Conservation (phyloP, 2,888 invertebrate genomes). For the Sepiola atlantica region DNA sequence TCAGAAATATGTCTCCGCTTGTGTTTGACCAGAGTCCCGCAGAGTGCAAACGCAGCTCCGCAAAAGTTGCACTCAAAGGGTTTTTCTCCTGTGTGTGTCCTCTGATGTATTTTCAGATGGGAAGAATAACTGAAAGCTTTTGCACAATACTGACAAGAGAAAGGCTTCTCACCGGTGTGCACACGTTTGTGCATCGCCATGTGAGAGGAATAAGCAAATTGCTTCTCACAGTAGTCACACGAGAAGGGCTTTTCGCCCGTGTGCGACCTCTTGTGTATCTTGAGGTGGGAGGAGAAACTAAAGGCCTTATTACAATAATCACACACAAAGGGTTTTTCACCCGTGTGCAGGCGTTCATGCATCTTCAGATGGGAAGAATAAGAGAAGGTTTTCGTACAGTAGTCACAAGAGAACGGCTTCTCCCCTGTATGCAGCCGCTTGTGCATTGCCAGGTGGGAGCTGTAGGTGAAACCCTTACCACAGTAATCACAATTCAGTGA, state of each 20-base stretch:
- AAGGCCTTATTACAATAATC: background rate
- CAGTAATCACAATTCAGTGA: constrained; percentile 38
- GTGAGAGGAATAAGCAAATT: constrained; percentile 36
- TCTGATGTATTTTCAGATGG: constrained; percentile 40
- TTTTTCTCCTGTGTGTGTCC: constrained; percentile 41
- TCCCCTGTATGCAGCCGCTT: constrained; percentile 18
- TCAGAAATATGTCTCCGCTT: background rate
- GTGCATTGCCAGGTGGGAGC: constrained; percentile 45
- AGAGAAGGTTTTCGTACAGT: constrained; percentile 22
- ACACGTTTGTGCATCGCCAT: constrained; percentile 35
- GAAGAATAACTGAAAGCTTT: constrained; percentile 39
- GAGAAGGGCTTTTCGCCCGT: constrained; percentile 23
- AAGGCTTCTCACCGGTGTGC: constrained; percentile 39
- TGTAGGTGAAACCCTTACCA: constrained; percentile 38
- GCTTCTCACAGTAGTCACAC: constrained; percentile 17
- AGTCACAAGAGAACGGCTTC: constrained; percentile 40
- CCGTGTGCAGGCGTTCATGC: constrained; percentile 38
- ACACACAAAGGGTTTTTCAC: constrained; percentile 23
- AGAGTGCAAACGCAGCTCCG: constrained; percentile 36
- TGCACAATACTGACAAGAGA: constrained; percentile 40
- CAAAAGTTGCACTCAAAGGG: constrained; percentile 42
- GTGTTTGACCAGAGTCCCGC: constrained; percentile 35
- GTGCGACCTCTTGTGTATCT: constrained; percentile 40
- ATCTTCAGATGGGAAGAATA: constrained; percentile 38
- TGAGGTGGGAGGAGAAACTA: constrained; percentile 35